Conservation (phyloP, 2,797 vertebrate genomes). For the Macroramphosus scolopax region DNA sequence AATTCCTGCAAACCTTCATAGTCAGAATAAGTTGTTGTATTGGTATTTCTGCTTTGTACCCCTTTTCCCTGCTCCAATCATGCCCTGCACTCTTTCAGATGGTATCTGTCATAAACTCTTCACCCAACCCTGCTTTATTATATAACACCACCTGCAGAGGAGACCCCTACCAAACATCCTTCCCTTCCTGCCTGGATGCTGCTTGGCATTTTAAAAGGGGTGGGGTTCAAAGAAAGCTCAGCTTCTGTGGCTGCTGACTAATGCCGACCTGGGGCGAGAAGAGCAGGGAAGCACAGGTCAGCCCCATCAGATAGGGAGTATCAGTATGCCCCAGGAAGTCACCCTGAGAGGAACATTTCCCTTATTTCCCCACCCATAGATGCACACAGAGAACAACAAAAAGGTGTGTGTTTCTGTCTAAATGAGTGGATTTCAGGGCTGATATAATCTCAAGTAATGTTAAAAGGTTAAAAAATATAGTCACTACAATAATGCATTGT, state of each 20-base stretch:
- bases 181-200: conserved; percentile 43
- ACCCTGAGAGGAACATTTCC: conserved; percentile 29
- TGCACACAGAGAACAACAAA: too few species aligned
- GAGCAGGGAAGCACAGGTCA: conserved; percentile 40
- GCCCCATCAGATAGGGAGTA: conserved; percentile 36
- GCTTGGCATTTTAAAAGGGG: conserved; percentile 66
- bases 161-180: conserved; percentile 34
- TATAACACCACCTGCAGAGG: conserved; percentile 38
- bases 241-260: conserved; percentile 58
- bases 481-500: too few species aligned
- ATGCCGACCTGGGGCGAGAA: conserved; percentile 49
- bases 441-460: not conserved
- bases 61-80: too few species aligned
- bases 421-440: not conserved
- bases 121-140: conserved; percentile 3
- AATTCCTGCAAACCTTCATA: too few species aligned
- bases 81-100: conserved; percentile 8
- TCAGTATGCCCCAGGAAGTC: conserved; percentile 58
- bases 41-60: too few species aligned
- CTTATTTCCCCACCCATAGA: conserved; percentile 16
- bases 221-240: conserved; percentile 59
- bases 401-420: conserved; percentile 21
- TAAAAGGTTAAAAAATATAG: not conserved
- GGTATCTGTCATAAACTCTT: conserved; percentile 3
- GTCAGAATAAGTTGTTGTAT: too few species aligned